Evolutionary conservation across 2,113 vertebrate species (phyloP), one percentile per base, ranked within the genome.

Genomic region (Oophaga pumilio): DNA sequence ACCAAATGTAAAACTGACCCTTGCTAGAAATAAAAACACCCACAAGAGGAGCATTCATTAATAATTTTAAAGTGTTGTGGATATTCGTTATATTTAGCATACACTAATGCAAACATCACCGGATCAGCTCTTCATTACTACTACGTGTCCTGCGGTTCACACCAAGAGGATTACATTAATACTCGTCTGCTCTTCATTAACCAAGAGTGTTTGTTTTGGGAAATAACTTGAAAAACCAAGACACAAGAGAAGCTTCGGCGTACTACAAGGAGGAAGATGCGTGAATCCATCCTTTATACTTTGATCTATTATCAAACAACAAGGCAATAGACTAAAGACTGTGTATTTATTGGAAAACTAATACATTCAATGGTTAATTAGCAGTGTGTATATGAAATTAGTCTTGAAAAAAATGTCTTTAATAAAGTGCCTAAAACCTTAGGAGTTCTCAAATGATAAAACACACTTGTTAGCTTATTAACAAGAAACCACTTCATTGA

Each of bases 361-460:
- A 84, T 57, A 69, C 64, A 57, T 33, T 57, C 49, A 84, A 56
- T 84, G 82, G 64, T 84, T 69, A 84, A 84, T 69, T 84, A 84
- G 64, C 24, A 28, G 8, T 20, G 66, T 84, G 56, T 85, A 82
- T 49, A 82, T 49, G 22, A 64, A 82, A 64, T 66, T 82, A 68
- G 62, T 26, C 12, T 68, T 6, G 60, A 60, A 68, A 82, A 53
- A 68, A 82, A 68, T 4, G 60, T 49, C 13, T 83, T 53, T 83
- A 83, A 82, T 82, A 82, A 82, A 83, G 64, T 53, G 81, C 64
- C 43, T 83, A 53, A 83, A 83, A 83, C 81, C 81, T 83, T 83
- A 83, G 81, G 81, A 83, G 81, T 83, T 83, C 60, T 53, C 81
- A 68, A 83, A 83, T 83, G 81, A 83, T 83, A 83, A 83, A 83